Evolutionary conservation across 2,888 invertebrate species (phyloP), one percentile per base, ranked within the genome.

Genomic region (Drosophila colorata): DNA sequence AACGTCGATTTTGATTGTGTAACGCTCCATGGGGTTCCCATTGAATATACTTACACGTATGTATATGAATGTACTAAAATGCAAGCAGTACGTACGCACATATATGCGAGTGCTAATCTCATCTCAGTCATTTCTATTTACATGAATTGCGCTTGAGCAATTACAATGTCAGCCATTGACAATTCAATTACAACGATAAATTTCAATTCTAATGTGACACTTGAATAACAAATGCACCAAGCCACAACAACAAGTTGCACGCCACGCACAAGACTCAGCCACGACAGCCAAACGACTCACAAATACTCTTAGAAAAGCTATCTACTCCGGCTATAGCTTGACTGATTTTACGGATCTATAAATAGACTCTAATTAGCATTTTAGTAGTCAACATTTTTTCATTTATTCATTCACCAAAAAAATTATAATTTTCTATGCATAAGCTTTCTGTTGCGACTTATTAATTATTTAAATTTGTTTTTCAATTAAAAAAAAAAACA

Each of bases 141-240:
- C 87, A 81, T 80, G 80, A 80, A 70, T 74, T 80, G 74, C 85
- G 74, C 69, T 73, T 67, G 74, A 82, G 64, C 85, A 61, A 69
- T 74, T 66, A 66, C 82, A 82, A 82, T 82, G 82, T 71, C 82
- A 88, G 23, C 69, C 61, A 84, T 82, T 82, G 78, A 69, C 81
- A 87, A 84, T 84, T 81, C 75, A 82, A 82, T 81, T 82, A 68
- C 71, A 73, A 23, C 70, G 69, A 82, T 74, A 72, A 78, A 84
- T 80, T 69, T 71, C 60, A 84, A 87, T 87, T 83, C 64, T 70
- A 83, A 73, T 81, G 80, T 64, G 68, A 65, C 80, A 80, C 80
- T 56, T 66, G 68, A 80, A 78, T 78, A 80, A 75, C 68, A 66
- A 75, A 74, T 60, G 58, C 58, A 48, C 25, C 13, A 53, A 57